Conservation (phyloP, 2,113 vertebrate genomes). For the Tragulus kanchil region DNA sequence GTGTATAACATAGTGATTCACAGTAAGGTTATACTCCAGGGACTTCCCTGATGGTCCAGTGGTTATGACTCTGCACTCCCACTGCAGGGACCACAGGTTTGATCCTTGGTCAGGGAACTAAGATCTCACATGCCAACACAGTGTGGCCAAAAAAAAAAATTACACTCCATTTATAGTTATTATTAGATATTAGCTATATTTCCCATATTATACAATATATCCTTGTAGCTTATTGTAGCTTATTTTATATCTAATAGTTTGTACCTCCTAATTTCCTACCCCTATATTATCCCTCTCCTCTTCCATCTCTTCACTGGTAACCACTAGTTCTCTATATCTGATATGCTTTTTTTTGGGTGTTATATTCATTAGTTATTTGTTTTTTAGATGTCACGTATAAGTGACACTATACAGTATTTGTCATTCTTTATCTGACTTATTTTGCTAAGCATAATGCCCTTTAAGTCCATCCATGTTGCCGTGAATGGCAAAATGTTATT, state of each 20-base stretch:
- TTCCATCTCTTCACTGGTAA: neutral
- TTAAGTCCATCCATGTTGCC: neutral
- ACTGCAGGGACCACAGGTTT: neutral
- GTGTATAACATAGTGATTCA: neutral
- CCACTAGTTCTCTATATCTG: neutral
- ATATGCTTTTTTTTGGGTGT: neutral
- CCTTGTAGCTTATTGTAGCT: neutral
- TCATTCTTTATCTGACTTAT: neutral
- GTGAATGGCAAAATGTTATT: neutral
- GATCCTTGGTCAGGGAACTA: neutral
- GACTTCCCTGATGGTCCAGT: neutral
- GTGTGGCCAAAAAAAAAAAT: neutral
- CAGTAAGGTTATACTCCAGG: neutral
- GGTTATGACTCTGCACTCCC: neutral
- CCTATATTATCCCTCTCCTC: neutral
- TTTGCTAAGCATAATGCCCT: neutral
- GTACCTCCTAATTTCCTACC: neutral
- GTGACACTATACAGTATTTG: neutral
- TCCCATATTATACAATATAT: neutral
- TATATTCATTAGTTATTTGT: neutral
- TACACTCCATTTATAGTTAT: neutral
- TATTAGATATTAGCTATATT: neutral
- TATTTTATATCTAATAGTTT: neutral
- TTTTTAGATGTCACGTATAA: neutral
- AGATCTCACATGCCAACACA: neutral